phyloP scores from a whole-genome alignment of 2,113 vertebrate species.

The Grus americana region DNA sequence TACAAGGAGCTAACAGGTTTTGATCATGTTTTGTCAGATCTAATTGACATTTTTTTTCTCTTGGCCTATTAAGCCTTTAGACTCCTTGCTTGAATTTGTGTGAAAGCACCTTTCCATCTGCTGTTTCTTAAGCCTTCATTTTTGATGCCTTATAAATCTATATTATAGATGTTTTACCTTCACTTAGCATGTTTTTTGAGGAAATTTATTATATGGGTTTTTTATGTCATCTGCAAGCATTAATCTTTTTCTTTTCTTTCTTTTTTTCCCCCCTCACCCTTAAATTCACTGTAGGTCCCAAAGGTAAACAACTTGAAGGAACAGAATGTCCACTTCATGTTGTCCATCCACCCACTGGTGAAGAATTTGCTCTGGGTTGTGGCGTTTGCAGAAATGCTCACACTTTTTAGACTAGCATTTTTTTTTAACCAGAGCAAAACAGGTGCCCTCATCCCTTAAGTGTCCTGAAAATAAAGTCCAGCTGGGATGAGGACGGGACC shows the following conservation, averaged over 20 bases:
- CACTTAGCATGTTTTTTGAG: neutral
- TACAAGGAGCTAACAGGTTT: neutral
- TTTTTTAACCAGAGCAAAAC: slow-evolving; percentile 67
- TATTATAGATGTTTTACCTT: neutral
- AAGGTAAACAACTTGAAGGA: slow-evolving; percentile 98
- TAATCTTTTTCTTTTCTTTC: neutral
- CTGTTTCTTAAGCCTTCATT: neutral
- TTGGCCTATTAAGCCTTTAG: neutral
- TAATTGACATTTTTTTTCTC: neutral
- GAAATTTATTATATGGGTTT: neutral
- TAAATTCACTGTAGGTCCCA: slow-evolving; percentile 84
- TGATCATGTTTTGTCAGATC: neutral
- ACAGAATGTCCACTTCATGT: slow-evolving; percentile 97
- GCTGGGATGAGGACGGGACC: slow-evolving; percentile 80
- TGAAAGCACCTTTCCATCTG: neutral
- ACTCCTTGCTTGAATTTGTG: neutral
- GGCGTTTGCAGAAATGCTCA: slow-evolving; percentile 99
- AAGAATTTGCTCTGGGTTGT: slow-evolving; percentile 97
- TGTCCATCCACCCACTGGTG: slow-evolving; percentile 95
- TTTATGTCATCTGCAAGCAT: neutral
- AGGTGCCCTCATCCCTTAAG: slow-evolving; percentile 70
- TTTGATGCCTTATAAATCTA: neutral
- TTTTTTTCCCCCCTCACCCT: neutral
- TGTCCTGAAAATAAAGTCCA: slow-evolving; percentile 66
- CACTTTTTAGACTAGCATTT: slow-evolving; percentile 87